Evolutionary conservation across 2,888 invertebrate species (phyloP).

Genomic region (Drosophila mimica): DNA sequence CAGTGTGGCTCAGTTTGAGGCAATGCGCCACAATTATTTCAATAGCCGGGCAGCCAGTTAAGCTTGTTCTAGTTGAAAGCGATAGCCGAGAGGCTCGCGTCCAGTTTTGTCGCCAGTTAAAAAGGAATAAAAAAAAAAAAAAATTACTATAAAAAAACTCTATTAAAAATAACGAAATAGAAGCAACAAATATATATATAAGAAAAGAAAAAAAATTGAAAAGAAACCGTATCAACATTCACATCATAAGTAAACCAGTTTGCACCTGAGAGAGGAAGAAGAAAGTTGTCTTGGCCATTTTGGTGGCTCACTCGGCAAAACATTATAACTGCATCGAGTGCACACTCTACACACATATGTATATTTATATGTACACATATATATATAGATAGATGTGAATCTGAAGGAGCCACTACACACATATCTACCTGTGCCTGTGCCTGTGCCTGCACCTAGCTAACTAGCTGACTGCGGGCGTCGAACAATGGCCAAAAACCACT

Average conservation of each 20-base stretch:
- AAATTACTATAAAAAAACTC: constrained; percentile 30
- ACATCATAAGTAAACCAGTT: constrained; percentile 81
- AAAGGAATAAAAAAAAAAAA: constrained; percentile 12
- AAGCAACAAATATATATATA: constrained; percentile 51
- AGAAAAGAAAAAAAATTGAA: constrained; percentile 59
- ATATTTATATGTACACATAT: constrained; percentile 15
- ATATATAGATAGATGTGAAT: constrained; percentile 33
- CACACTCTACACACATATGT: constrained; percentile 46
- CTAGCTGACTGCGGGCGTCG: constrained; percentile 68
- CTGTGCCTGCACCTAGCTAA: constrained; percentile 46
- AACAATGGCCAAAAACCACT: constrained; percentile 68
- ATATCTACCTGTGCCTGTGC: constrained; percentile 4
- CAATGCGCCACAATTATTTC: constrained; percentile 77
- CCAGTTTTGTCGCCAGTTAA: constrained; percentile 66
- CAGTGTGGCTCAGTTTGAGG: constrained; percentile 19
- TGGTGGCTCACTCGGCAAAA: constrained; percentile 60
- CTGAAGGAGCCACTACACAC: constrained; percentile 54
- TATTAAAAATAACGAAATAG: constrained; percentile 69
- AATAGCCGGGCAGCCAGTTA: constrained; percentile 67
- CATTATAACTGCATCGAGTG: constrained; percentile 63
- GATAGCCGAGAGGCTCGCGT: constrained; percentile 59
- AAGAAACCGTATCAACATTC: constrained; percentile 81
- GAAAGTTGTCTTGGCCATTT: constrained; percentile 81
- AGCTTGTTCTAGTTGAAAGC: constrained; percentile 79
- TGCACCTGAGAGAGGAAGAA: constrained; percentile 81